phyloP scores from a whole-genome alignment of 2,888 invertebrate species.

The Hymenopus coronatus region DNA sequence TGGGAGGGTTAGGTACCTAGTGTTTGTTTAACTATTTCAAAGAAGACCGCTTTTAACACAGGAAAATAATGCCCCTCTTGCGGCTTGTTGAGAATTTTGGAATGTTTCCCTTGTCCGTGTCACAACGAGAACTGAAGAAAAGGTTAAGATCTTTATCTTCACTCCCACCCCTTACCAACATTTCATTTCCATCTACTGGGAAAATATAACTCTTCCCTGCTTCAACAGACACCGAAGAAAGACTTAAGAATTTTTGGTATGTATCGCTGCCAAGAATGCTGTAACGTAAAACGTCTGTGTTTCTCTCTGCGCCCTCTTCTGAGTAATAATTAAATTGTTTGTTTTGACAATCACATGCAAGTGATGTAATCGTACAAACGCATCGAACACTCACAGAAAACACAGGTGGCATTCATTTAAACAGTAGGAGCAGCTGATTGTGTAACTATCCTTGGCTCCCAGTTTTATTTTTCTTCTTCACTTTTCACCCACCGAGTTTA shows the following conservation, averaged over 20 bases:
- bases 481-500: too few relatives aligned
- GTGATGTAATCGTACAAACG: neutral
- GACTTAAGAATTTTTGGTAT: neutral
- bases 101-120: constrained; percentile 25
- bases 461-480: too few relatives aligned
- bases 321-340: neutral
- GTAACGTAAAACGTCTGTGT: neutral
- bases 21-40: constrained; percentile 14
- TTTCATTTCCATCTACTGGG: neutral
- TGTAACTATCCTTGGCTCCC: too few relatives aligned
- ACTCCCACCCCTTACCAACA: neutral
- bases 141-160: constrained; percentile 17
- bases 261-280: neutral
- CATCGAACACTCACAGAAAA: neutral
- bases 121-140: neutral
- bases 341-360: neutral
- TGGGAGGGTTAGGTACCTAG: neutral
- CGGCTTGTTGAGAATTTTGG: constrained; percentile 21
- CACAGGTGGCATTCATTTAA: too few relatives aligned
- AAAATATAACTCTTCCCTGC: neutral
- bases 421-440: too few relatives aligned
- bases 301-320: neutral
- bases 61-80: constrained; percentile 5
- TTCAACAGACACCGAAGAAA: neutral
- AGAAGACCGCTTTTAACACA: constrained; percentile 16